A percentile compares a stretch with the other conserved stretches of the same genome.
These are phyloP conservation scores for Ostrea edulis DNA, from an alignment of 1,140 invertebrate species.

Conservation along the genomic window DNA sequence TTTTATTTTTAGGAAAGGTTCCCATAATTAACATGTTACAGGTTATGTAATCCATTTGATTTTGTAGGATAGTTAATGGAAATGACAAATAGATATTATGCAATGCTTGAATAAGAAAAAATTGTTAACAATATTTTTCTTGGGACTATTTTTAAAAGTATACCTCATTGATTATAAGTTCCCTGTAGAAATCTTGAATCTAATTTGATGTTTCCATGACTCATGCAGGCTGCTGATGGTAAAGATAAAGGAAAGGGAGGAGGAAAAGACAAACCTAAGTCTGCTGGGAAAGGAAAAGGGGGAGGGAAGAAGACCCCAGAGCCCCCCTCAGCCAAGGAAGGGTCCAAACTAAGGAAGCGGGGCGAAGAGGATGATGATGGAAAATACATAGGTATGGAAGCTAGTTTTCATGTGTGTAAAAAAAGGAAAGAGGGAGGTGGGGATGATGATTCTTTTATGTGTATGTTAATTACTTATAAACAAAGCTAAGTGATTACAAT, in stretches of 20 bases:
- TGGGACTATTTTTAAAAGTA: too few relatives aligned
- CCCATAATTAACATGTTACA: too few relatives aligned
- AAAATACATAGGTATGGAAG: conserved; percentile 76
- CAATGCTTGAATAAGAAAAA: too few relatives aligned
- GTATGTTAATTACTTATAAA: too few relatives aligned
- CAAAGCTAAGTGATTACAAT: too few relatives aligned
- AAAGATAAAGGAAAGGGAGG: conserved; percentile 68
- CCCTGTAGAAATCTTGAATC: neutral
- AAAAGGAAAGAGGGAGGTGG: neutral
- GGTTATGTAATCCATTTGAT: too few relatives aligned
- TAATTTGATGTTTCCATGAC: neutral
- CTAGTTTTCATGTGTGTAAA: neutral
- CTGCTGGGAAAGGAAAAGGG: conserved; percentile 73
- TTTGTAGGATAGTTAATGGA: too few relatives aligned
- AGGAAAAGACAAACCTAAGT: conserved; percentile 73
- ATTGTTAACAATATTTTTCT: too few relatives aligned
- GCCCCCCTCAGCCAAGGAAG: conserved; percentile 74
- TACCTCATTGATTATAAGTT: too few relatives aligned
- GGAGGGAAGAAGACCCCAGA: conserved; percentile 77
- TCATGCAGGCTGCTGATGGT: conserved; percentile 64
- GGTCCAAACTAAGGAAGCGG: conserved; percentile 77
- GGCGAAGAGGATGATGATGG: conserved; percentile 77
- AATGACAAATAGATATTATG: too few relatives aligned
- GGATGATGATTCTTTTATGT: too few relatives aligned
- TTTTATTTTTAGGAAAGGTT: too few relatives aligned